Conservation (phyloP, 2,797 vertebrate genomes). For the Lutjanus argentimaculatus region DNA sequence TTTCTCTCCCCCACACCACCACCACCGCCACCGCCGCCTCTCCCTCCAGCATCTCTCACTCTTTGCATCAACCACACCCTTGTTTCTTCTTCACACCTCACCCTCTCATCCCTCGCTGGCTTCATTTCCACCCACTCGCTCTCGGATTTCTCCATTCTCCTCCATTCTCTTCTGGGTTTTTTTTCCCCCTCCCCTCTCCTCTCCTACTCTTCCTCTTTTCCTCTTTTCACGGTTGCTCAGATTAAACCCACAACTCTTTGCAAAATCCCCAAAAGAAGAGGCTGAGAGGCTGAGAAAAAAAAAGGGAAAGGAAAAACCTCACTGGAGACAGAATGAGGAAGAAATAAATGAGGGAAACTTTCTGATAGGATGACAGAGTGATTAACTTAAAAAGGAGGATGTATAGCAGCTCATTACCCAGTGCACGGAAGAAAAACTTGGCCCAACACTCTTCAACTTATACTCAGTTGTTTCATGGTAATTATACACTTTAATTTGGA, state of each 20-base stretch:
- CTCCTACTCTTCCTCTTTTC: not conserved
- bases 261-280: constrained; percentile 42
- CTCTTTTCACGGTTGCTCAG: constrained; percentile 31
- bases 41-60: constrained; percentile 33
- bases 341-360: constrained; percentile 8
- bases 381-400: constrained; percentile 18
- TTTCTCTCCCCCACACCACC: constrained; percentile 44
- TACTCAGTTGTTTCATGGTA: not conserved
- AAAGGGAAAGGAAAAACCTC: not conserved
- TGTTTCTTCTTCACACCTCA: constrained; percentile 48
- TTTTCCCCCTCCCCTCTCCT: not conserved
- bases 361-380: constrained; percentile 8
- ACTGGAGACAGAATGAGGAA: not conserved
- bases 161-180: not conserved
- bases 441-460: not conserved
- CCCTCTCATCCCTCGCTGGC: constrained; percentile 40
- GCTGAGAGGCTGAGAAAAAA: constrained; percentile 12
- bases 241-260: constrained; percentile 52
- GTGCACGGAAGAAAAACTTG: not conserved
- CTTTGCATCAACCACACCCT: constrained; percentile 56
- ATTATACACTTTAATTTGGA: not conserved
- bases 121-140: constrained; percentile 40
- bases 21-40: not conserved
- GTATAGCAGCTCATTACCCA: constrained; percentile 13
- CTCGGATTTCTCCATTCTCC: not conserved